Evolutionary conservation across 2,888 invertebrate species (phyloP).

Genomic region (Pelosia muscerda): DNA sequence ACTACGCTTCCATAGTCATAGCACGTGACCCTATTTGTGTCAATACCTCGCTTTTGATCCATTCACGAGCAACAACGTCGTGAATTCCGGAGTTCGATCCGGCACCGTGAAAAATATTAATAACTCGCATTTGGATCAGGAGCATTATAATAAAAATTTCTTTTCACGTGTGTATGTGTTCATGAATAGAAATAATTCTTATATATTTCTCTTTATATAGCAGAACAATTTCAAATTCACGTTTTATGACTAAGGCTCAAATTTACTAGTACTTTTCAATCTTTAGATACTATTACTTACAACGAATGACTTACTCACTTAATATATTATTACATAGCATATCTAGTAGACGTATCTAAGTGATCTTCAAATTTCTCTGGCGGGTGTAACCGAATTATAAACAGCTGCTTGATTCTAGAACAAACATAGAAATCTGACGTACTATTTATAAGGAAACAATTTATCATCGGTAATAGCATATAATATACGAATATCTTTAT

Average conservation of each 20-base stretch:
- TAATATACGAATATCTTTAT: not conserved
- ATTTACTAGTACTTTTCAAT: conserved; percentile 65
- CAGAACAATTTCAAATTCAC: conserved; percentile 63
- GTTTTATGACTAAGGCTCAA: conserved; percentile 62
- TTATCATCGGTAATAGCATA: not conserved
- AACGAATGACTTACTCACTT: conserved; percentile 73
- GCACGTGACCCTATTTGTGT: conserved; percentile 53
- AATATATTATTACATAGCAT: conserved; percentile 76
- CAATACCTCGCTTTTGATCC: conserved; percentile 57
- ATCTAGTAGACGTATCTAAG: conserved; percentile 82
- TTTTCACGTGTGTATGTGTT: conserved; percentile 73
- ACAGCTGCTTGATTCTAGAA: conserved; percentile 6
- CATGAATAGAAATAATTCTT: conserved; percentile 66
- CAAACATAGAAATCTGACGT: not conserved
- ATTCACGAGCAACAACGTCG: conserved; percentile 40
- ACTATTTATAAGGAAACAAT: not conserved
- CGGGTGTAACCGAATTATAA: conserved; percentile 41
- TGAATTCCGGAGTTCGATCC: not conserved
- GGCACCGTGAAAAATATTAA: conserved; percentile 9
- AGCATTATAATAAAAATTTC: conserved; percentile 50
- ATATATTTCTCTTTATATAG: conserved; percentile 70
- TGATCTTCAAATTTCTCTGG: conserved; percentile 56
- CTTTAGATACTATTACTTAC: conserved; percentile 70
- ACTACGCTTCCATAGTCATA: conserved; percentile 40
- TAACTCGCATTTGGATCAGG: conserved; percentile 44